Evolutionary conservation across 1,140 invertebrate species (phyloP).

Genomic region (Sipha flava): DNA sequence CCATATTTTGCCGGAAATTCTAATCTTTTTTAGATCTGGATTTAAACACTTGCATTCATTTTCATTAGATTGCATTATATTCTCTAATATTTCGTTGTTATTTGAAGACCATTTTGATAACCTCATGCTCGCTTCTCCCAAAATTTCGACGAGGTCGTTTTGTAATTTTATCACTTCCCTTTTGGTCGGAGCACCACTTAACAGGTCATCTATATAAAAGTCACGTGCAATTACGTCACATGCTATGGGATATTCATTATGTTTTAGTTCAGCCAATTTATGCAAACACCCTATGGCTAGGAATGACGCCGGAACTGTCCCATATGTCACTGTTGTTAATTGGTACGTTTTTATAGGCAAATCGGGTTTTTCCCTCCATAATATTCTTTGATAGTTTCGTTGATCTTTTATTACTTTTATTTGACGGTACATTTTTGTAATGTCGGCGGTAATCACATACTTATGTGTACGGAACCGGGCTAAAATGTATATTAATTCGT

Average conservation of each 20-base stretch:
- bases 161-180: not conserved
- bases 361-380: slow-evolving; percentile 37
- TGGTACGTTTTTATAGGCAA: slow-evolving; percentile 38
- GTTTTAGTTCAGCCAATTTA: slow-evolving; percentile 40
- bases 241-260: slow-evolving; percentile 37
- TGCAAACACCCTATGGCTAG: slow-evolving; percentile 41
- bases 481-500: too few species aligned
- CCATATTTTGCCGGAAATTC: not conserved
- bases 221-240: slow-evolving; percentile 39
- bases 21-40: too few species aligned
- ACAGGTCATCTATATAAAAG: slow-evolving; percentile 47
- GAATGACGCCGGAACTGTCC: slow-evolving; percentile 41
- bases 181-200: not conserved
- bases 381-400: slow-evolving; percentile 36
- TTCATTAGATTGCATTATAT: too few species aligned
- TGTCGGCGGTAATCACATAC: slow-evolving; percentile 42
- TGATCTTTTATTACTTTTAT: slow-evolving; percentile 40
- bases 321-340: too few species aligned
- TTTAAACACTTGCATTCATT: too few species aligned
- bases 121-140: not conserved
- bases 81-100: not conserved
- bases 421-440: slow-evolving; percentile 44
- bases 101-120: not conserved
- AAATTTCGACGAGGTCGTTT: not conserved
- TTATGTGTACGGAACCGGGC: slow-evolving; percentile 39